Conservation (phyloP, 2,113 vertebrate species). For the Aythya baeri region DNA sequence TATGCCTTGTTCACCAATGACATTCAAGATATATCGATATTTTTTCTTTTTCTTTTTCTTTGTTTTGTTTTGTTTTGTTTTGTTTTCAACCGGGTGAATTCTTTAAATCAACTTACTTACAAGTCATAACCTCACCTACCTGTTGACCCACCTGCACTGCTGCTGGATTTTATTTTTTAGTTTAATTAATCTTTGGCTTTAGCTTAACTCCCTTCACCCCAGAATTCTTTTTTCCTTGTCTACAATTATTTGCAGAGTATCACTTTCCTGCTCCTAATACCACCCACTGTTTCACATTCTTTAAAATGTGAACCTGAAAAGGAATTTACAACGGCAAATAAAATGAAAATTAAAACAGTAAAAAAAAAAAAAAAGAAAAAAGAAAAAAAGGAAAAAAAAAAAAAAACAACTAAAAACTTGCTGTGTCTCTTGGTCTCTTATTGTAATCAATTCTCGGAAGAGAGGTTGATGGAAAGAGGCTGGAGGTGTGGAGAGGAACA, state of each 20-base stretch:
- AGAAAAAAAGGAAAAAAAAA: too few species aligned
- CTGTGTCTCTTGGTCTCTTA: background rate
- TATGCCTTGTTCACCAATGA: background rate
- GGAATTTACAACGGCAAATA: background rate
- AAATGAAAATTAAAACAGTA: background rate
- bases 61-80: background rate
- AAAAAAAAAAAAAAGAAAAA: too few species aligned
- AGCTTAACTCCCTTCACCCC: background rate
- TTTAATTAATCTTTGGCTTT: background rate
- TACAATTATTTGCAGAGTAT: background rate
- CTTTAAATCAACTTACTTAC: background rate
- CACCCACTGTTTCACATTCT: background rate
- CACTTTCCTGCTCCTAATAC: background rate
- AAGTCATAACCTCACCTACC: background rate
- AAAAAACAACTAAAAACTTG: background rate
- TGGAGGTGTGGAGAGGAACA: background rate
- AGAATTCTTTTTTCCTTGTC: background rate
- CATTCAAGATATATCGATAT: background rate
- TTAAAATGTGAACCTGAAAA: background rate
- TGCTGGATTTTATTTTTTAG: background rate
- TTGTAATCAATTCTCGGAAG: background rate
- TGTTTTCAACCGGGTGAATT: background rate
- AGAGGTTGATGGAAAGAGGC: rapidly evolving
- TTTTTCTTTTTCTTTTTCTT: background rate
- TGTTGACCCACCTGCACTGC: background rate